phyloP scores from a whole-genome alignment of 1,140 invertebrate species.

The Micrasema minimum region DNA sequence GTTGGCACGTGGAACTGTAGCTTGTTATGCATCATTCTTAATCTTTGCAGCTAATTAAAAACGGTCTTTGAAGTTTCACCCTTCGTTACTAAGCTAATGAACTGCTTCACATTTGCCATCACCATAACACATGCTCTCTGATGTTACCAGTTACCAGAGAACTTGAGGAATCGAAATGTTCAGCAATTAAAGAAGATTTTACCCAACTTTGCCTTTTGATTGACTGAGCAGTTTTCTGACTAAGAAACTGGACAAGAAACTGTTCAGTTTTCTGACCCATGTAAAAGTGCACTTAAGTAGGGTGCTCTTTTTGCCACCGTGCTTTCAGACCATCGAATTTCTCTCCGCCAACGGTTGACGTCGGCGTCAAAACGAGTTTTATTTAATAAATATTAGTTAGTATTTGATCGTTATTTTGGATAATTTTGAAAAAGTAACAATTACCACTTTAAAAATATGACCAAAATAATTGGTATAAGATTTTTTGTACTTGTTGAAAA shows the following conservation, averaged over 20 bases:
- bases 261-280: too few species aligned
- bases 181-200: background rate
- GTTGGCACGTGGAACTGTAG: slow-evolving; percentile 4
- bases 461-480: too few species aligned
- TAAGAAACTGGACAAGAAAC: too few species aligned
- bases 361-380: background rate
- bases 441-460: too few species aligned
- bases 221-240: background rate
- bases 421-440: too few species aligned
- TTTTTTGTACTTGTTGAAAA: too few species aligned
- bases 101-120: slow-evolving; percentile 33
- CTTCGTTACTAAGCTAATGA: slow-evolving; percentile 38
- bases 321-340: background rate
- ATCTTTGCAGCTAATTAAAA: slow-evolving; percentile 44
- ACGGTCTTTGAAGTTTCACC: slow-evolving; percentile 40
- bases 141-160: background rate
- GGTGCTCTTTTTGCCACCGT: background rate
- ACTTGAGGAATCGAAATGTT: background rate
- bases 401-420: too few species aligned
- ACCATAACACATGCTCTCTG: slow-evolving; percentile 5
- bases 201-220: background rate
- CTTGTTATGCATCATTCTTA: slow-evolving; percentile 21
- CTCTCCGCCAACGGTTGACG: too few species aligned
- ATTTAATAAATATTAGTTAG: background rate
- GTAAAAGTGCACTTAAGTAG: background rate